A percentile compares a stretch with the other conserved stretches of the same genome.
Conservation (phyloP, 2,113 vertebrate genomes). For the Labeo catla region DNA sequence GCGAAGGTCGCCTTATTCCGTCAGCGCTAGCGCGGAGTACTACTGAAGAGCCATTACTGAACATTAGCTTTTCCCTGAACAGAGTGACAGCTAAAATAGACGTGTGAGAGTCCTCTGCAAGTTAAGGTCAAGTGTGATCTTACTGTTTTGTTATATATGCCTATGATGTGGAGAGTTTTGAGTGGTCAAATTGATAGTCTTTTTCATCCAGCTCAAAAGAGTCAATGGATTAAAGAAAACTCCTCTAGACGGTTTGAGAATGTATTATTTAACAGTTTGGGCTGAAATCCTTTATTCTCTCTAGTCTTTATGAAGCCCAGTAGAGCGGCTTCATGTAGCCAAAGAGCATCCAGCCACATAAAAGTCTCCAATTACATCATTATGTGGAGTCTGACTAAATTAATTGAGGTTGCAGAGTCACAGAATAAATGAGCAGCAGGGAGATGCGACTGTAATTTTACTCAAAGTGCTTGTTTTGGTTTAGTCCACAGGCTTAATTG, state of each 20-base stretch:
- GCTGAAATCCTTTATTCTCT: slow-evolving; percentile 28
- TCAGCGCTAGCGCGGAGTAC: background rate
- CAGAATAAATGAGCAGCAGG: slow-evolving; percentile 35
- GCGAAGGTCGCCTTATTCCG: background rate
- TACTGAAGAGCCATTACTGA: slow-evolving; percentile 18
- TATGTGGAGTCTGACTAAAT: slow-evolving; percentile 32
- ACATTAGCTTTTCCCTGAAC: slow-evolving; percentile 1
- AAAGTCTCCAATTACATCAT: slow-evolving; percentile 18
- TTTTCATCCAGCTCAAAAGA: slow-evolving; percentile 2
- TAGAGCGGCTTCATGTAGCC: background rate
- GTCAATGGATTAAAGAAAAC: background rate
- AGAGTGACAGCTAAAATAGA: slow-evolving; percentile 17
- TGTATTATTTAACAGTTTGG: background rate
- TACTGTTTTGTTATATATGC: background rate
- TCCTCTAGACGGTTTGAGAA: background rate
- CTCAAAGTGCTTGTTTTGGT: slow-evolving; percentile 31
- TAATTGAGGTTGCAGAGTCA: slow-evolving; percentile 28
- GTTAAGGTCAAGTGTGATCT: slow-evolving; percentile 27
- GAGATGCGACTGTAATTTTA: slow-evolving; percentile 12
- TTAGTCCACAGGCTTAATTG: slow-evolving; percentile 30
- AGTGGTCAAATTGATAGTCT: background rate
- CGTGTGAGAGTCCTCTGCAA: slow-evolving; percentile 9
- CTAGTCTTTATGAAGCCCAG: background rate
- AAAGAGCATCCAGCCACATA: slow-evolving; percentile 16
- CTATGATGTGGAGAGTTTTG: slow-evolving; percentile 9